phyloP scores from a whole-genome alignment of 1,140 invertebrate species.

The Scaptomyza pallida region DNA sequence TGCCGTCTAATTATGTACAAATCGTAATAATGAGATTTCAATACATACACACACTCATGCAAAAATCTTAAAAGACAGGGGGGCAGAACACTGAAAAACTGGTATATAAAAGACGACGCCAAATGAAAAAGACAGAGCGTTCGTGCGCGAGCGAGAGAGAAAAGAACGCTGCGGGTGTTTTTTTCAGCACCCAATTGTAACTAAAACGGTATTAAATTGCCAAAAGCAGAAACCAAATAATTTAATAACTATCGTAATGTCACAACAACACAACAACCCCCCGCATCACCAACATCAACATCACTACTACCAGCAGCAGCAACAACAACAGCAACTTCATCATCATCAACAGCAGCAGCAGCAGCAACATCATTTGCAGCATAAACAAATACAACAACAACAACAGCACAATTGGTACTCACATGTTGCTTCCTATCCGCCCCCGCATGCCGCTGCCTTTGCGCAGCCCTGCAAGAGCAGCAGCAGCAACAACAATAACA shows the following conservation, averaged over 20 bases:
- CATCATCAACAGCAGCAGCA: constrained; percentile 45
- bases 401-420: constrained; percentile 68
- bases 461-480: constrained; percentile 51
- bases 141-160: constrained; percentile 45
- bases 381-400: constrained; percentile 69
- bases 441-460: constrained; percentile 42
- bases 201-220: constrained; percentile 32
- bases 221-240: constrained; percentile 34
- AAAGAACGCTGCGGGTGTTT: constrained; percentile 20
- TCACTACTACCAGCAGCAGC: constrained; percentile 52
- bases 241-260: constrained; percentile 63
- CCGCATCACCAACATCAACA: constrained; percentile 58
- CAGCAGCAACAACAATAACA: constrained; percentile 29
- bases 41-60: constrained; percentile 64
- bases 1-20: constrained; percentile 25
- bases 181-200: constrained; percentile 6
- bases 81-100: constrained; percentile 68
- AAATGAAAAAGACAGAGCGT: constrained; percentile 67
- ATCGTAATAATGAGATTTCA: constrained; percentile 65
- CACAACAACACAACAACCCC: constrained; percentile 66
- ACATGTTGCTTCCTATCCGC: constrained; percentile 77
- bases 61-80: constrained; percentile 34
- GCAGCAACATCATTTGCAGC: constrained; percentile 45
- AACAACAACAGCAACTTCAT: constrained; percentile 52
- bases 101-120: constrained; percentile 81